phyloP scores from a whole-genome alignment of 2,113 vertebrate species.

The Ornithorhynchus anatinus region DNA sequence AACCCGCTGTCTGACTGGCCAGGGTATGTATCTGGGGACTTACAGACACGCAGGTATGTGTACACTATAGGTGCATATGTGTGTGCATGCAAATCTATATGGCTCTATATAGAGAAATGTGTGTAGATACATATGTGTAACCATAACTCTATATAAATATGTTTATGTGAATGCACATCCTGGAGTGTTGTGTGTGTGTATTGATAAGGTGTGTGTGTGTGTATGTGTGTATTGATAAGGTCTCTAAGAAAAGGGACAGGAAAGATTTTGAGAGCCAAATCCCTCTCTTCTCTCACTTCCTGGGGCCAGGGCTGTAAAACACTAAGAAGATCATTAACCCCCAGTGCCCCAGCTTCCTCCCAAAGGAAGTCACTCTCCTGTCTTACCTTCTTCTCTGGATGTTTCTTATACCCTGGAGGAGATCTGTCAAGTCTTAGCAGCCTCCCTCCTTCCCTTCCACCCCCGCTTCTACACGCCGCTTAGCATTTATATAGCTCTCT shows the following conservation, averaged over 20 bases:
- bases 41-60: too few species aligned
- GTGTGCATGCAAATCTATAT: neutral
- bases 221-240: neutral
- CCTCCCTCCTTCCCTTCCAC: neutral
- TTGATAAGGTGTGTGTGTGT: neutral
- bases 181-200: neutral
- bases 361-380: neutral
- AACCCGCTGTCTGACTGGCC: too few species aligned
- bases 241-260: neutral
- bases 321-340: constrained; percentile 19
- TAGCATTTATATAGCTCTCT: constrained; percentile 39
- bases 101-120: too few species aligned
- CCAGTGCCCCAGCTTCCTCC: neutral
- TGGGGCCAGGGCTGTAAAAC: constrained; percentile 3
- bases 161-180: too few species aligned
- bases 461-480: neutral
- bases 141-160: too few species aligned
- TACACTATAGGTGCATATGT: neutral
- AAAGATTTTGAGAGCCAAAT: neutral
- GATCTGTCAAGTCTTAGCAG: too few species aligned
- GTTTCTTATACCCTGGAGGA: neutral
- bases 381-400: neutral
- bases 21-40: too few species aligned
- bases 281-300: neutral
- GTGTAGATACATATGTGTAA: too few species aligned